phyloP scores from a whole-genome alignment of 2,113 vertebrate genomes.

The Poecile atricapillus region DNA sequence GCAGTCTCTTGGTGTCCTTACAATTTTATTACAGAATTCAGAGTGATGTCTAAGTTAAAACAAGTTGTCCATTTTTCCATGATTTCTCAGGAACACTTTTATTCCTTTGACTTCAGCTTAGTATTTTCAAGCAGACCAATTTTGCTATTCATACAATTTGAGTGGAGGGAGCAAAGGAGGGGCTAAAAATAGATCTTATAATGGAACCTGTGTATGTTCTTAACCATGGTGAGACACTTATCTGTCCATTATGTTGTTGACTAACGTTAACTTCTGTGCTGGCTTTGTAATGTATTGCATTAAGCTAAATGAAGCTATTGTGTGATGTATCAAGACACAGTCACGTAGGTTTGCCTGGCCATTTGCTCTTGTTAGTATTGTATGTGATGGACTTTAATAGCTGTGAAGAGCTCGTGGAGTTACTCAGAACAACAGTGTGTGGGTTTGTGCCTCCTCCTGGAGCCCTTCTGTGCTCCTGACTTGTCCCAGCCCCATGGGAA shows the following conservation, averaged over 20 bases:
- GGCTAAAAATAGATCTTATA: constrained; percentile 46
- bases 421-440: neutral
- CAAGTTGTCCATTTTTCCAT: neutral
- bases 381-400: constrained; percentile 46
- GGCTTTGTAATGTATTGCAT: constrained; percentile 54
- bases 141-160: constrained; percentile 18
- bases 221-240: constrained; percentile 45
- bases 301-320: constrained; percentile 59
- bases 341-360: constrained; percentile 30
- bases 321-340: constrained; percentile 30
- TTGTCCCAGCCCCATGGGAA: neutral
- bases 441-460: neutral
- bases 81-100: neutral
- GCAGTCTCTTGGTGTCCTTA: neutral
- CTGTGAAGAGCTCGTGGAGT: neutral
- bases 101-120: neutral
- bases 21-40: constrained; percentile 11
- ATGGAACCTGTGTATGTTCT: constrained; percentile 51
- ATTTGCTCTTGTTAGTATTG: constrained; percentile 29
- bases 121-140: constrained; percentile 13
- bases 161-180: neutral
- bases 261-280: constrained; percentile 56
- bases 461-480: neutral
- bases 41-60: neutral
- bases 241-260: constrained; percentile 59